Percentiles rank a stretch among this genome's conserved stretches.
Conservation (phyloP, 2,797 vertebrate genomes). For the Monodelphis domestica region DNA sequence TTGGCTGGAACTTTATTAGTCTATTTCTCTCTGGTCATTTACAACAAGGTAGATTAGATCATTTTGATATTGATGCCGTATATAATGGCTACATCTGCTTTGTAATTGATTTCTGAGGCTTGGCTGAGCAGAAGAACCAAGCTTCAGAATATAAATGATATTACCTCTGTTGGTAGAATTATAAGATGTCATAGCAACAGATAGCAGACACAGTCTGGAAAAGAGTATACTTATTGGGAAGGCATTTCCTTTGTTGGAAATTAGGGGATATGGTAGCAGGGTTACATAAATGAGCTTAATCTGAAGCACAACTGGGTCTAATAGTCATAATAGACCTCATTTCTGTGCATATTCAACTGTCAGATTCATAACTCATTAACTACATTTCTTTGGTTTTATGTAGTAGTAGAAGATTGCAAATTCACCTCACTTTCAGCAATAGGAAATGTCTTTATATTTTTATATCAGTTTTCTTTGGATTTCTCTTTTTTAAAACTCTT, state of each 20-base stretch:
- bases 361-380: not conserved
- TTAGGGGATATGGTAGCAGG: fast-evolving
- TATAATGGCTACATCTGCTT: constrained; percentile 23
- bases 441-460: not conserved
- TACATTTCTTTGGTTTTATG: not conserved
- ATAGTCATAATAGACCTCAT: not conserved
- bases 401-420: not conserved
- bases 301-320: not conserved
- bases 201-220: not conserved
- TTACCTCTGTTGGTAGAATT: constrained; percentile 7
- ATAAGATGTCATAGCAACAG: not conserved
- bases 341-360: not conserved
- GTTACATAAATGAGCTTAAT: not conserved
- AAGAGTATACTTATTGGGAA: not conserved
- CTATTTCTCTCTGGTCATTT: not conserved
- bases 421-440: not conserved
- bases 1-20: not conserved
- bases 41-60: constrained; percentile 37
- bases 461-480: not conserved
- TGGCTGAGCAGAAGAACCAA: constrained; percentile 19
- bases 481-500: too few species aligned
- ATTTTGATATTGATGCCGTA: constrained; percentile 38
- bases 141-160: constrained; percentile 24
- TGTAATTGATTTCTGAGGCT: constrained; percentile 52
- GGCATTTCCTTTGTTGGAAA: not conserved